Evolutionary conservation across 2,113 vertebrate species (phyloP), one percentile per base, ranked within the genome.

Genomic region (Reinhardtius hippoglossoides): DNA sequence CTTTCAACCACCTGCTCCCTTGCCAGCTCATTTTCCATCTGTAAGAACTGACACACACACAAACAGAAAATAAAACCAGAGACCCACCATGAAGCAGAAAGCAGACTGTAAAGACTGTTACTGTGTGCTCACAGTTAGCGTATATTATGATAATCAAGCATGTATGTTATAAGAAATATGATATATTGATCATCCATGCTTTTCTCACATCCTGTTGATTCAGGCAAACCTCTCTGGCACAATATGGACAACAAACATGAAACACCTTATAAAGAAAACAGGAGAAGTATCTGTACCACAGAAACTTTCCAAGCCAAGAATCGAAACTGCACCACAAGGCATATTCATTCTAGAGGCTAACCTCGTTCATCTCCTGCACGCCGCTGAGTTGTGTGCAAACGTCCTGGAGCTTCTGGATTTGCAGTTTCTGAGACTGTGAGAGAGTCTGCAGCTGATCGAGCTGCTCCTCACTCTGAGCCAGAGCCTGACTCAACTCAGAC

Each of bases 1-100:
- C 94, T 94, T 88, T 98, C 96, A 10, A 66, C 56, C 78, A 97
- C 80, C 85, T 98, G 97, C 0, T 94, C 92, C 63, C 92, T 95
- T 74, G 86, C 92, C 84, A 96, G 72, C 46, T 89, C 85, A 61
- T 95, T 97, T 90, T 99, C 97, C 82, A 96, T 92, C 75, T 97
- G 93, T 2, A 98, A 84, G 89, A 98, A 99, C 97, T 99, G 67
- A 71, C 0, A 71, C 18, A 54, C 63, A 74, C 21, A 37, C 12
- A 42, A 2, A 42, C 40, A 42, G 9, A 42, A 9, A 42, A 42
- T 42, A 42, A 42, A 42, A 42, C 3, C 10, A 35, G 24, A 50
- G 13, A 56, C 8, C 7, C 27, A 37, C 4, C 2, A 15, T 5
- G 3, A 20, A 44, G 24, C 20, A 9, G 16, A 55, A 20, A 44